phyloP scores from a whole-genome alignment of 2,113 vertebrate genomes.

The Pelodiscus sinensis region DNA sequence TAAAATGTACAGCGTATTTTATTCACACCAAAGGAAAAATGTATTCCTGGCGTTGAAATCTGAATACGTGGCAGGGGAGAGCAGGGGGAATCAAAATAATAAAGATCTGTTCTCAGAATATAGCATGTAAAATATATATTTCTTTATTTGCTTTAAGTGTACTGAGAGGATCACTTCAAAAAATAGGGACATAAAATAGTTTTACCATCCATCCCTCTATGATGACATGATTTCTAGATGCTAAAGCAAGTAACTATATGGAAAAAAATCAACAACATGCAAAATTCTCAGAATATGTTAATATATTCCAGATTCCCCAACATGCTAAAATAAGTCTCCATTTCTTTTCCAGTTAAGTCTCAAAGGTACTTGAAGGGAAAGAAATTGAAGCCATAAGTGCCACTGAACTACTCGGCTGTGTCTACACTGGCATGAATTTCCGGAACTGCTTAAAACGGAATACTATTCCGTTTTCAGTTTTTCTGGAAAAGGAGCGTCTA shows the following conservation, averaged over 20 bases:
- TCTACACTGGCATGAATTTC: too few relatives aligned
- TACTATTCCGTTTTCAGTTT: too few relatives aligned
- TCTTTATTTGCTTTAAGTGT: neutral
- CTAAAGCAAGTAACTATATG: neutral
- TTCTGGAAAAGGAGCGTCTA: too few relatives aligned
- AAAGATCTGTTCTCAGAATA: neutral
- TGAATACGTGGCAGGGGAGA: neutral
- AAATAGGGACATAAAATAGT: neutral
- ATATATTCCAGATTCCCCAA: constrained; percentile 7
- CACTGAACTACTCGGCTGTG: constrained; percentile 22
- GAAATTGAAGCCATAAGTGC: neutral
- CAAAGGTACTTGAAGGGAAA: neutral
- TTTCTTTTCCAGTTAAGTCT: neutral
- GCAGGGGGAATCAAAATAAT: neutral
- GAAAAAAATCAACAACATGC: neutral
- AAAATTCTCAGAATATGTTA: constrained; percentile 7
- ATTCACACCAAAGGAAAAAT: neutral
- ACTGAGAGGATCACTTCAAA: neutral
- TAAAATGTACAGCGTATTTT: neutral
- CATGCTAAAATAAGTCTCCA: neutral
- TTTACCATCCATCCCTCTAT: neutral
- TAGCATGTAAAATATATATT: neutral
- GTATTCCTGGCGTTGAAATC: neutral
- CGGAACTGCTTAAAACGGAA: too few relatives aligned
- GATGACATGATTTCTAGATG: neutral